Conservation (phyloP, 2,888 invertebrate genomes). For the Eucriotettix oculatus region DNA sequence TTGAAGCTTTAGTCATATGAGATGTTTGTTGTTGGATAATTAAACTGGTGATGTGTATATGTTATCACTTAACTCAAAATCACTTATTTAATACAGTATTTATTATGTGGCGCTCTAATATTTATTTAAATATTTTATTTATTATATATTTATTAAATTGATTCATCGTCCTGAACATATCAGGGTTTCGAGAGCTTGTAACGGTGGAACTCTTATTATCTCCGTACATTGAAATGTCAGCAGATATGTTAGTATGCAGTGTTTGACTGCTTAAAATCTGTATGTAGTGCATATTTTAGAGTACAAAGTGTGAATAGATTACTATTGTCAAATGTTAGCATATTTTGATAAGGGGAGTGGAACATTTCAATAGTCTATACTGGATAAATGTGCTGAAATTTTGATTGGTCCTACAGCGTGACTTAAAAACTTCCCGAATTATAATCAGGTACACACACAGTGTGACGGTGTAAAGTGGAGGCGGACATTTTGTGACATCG, state of each 20-base stretch:
- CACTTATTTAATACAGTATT: neutral
- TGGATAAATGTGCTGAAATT: too few relatives aligned
- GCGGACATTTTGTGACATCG: too few relatives aligned
- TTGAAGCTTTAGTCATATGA: neutral
- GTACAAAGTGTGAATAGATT: constrained; percentile 6
- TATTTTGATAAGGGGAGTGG: neutral
- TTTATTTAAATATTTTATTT: neutral
- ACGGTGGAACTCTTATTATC: constrained; percentile 4
- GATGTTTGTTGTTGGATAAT: neutral
- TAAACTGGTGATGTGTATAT: neutral
- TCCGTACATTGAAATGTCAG: neutral
- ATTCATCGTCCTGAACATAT: constrained; percentile 8
- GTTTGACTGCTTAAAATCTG: neutral
- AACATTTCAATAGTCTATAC: neutral
- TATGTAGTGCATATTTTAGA: constrained; percentile 4
- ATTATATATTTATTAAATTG: constrained; percentile 1
- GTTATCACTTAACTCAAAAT: neutral
- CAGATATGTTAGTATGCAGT: constrained; percentile 1
- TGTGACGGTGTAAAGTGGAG: too few relatives aligned
- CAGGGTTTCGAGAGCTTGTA: constrained; percentile 5
- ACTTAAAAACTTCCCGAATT: too few relatives aligned
- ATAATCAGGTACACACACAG: too few relatives aligned
- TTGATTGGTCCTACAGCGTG: too few relatives aligned
- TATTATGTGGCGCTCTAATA: constrained; percentile 2
- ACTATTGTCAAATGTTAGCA: neutral